These are phyloP conservation scores for Drosophila bocki DNA, from an alignment of 1,140 invertebrate genomes.

Conservation along the genomic window DNA sequence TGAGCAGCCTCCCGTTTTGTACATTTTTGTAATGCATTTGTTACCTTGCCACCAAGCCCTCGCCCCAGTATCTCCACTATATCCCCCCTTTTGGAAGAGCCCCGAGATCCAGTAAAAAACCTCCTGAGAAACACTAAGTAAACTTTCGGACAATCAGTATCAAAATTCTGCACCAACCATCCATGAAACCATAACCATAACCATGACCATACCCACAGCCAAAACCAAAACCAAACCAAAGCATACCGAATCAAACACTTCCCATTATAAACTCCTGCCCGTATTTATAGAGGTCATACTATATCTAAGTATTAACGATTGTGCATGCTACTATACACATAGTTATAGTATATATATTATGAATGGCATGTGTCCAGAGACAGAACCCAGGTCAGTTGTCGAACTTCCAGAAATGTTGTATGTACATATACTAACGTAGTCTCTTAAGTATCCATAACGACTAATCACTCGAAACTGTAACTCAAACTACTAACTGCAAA, in stretches of 20 bases:
- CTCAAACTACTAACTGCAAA: slow-evolving; percentile 75
- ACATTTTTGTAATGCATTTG: slow-evolving; percentile 65
- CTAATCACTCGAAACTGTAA: slow-evolving; percentile 67
- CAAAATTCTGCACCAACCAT: slow-evolving; percentile 77
- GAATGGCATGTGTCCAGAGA: slow-evolving; percentile 63
- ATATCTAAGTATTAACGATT: slow-evolving; percentile 52
- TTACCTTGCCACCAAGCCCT: slow-evolving; percentile 30
- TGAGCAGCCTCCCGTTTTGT: slow-evolving; percentile 39
- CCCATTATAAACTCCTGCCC: slow-evolving; percentile 66
- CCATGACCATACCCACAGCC: slow-evolving; percentile 30
- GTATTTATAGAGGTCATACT: slow-evolving; percentile 47
- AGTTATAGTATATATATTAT: slow-evolving; percentile 35
- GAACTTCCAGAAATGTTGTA: slow-evolving; percentile 77
- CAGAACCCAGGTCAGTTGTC: slow-evolving; percentile 78
- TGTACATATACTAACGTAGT: slow-evolving; percentile 54
- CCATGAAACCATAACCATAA: slow-evolving; percentile 30
- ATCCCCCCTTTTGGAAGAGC: slow-evolving; percentile 8
- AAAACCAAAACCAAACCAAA: slow-evolving; percentile 12
- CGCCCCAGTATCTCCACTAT: slow-evolving; percentile 10
- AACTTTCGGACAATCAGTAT: slow-evolving; percentile 81
- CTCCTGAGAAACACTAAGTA: slow-evolving; percentile 45
- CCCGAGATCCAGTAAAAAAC: slow-evolving; percentile 34
- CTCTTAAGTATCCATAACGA: slow-evolving; percentile 43
- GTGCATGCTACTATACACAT: slow-evolving; percentile 48
- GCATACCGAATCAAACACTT: slow-evolving; percentile 52